Evolutionary conservation across 2,888 invertebrate species (phyloP).

Genomic region (Volucella inflata): DNA sequence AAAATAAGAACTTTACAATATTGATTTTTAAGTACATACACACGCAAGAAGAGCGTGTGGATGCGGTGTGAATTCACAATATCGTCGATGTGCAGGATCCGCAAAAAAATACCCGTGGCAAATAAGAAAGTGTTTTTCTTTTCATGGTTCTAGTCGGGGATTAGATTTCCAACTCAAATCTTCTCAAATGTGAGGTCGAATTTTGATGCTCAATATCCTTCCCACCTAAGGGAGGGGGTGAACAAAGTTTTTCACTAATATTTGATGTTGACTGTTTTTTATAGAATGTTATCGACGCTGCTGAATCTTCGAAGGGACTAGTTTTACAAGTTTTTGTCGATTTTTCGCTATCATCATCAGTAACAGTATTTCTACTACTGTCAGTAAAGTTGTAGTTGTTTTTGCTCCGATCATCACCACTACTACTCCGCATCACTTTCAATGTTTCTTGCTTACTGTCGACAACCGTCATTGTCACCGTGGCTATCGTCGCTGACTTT

Average conservation of each 20-base stretch:
- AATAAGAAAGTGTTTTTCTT: conserved; percentile 32
- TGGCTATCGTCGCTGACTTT: conserved; percentile 80
- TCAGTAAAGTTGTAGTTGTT: conserved; percentile 38
- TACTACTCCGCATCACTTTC: conserved; percentile 58
- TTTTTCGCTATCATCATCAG: conserved; percentile 75
- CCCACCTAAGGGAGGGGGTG: conserved; percentile 87
- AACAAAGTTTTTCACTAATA: conserved; percentile 78
- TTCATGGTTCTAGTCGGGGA: conserved; percentile 2
- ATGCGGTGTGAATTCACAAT: conserved; percentile 15
- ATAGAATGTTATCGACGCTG: conserved; percentile 39
- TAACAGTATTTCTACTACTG: conserved; percentile 74
- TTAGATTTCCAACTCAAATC: conserved; percentile 86
- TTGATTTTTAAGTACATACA: conserved; percentile 34
- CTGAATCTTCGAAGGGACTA: conserved; percentile 34
- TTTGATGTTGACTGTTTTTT: conserved; percentile 64
- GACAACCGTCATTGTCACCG: conserved; percentile 83
- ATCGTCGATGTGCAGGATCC: conserved; percentile 28
- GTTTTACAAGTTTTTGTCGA: conserved; percentile 57
- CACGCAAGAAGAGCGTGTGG: background rate
- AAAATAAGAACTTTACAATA: conserved; percentile 60
- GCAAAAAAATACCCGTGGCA: conserved; percentile 16
- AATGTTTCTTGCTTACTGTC: conserved; percentile 82
- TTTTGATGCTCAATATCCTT: conserved; percentile 87
- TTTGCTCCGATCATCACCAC: conserved; percentile 72
- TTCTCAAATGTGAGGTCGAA: conserved; percentile 84